Percentiles rank a stretch among this genome's conserved stretches.
phyloP scores from a whole-genome alignment of 2,888 invertebrate genomes.

The Orthonychiurus folsomi region DNA sequence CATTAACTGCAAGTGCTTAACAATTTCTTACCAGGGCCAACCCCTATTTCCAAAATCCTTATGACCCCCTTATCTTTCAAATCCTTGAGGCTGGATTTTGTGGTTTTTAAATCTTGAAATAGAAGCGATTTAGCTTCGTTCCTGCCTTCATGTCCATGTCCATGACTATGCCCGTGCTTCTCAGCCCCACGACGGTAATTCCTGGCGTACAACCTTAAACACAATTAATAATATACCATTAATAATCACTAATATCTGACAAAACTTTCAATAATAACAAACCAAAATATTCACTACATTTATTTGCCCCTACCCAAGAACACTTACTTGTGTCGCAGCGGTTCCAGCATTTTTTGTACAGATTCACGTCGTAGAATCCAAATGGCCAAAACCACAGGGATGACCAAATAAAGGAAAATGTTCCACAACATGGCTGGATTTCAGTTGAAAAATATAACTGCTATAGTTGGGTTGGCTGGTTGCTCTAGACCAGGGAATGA shows the following conservation, averaged over 20 bases:
- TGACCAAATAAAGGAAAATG: not conserved
- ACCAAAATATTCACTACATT: too few relatives aligned
- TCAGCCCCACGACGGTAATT: too few relatives aligned
- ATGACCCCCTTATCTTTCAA: constrained; percentile 1
- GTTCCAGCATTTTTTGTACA: not conserved
- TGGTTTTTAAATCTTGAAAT: constrained; percentile 3
- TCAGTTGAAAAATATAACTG: too few relatives aligned
- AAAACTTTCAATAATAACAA: too few relatives aligned
- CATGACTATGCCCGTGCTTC: constrained; percentile 9
- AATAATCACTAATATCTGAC: too few relatives aligned
- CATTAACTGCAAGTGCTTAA: too few relatives aligned
- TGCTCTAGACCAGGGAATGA: too few relatives aligned
- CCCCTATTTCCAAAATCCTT: constrained; percentile 10
- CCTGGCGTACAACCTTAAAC: too few relatives aligned
- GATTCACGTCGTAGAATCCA: not conserved
- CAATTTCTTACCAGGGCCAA: constrained; percentile 3
- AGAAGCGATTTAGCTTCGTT: not conserved
- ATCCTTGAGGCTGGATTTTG: not conserved
- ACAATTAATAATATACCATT: too few relatives aligned
- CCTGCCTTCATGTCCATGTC: not conserved
- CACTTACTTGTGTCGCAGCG: not conserved
- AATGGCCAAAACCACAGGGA: not conserved
- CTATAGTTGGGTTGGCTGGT: too few relatives aligned
- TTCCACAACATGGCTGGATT: not conserved
- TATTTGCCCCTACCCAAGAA: too few relatives aligned